Base-by-base conservation (phyloP, 2,888 invertebrate genomes). In the Deroplatys truncata region DNA sequence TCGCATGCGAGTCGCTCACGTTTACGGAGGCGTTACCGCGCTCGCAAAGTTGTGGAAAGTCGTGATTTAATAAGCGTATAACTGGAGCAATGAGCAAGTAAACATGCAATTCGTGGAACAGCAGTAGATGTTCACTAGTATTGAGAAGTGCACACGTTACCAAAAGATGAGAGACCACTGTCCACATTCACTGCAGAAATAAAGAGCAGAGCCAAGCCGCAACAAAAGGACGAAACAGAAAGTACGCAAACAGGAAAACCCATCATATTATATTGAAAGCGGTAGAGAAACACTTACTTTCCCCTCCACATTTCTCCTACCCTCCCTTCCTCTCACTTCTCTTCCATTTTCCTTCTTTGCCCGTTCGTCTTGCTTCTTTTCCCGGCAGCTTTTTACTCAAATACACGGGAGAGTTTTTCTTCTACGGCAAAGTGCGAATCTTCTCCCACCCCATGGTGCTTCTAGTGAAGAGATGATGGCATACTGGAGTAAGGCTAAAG, bases 401-500 rank as follows among this genome's bases (percentile, higher is more conserved):
- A 87, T 83, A 87, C 87, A 87, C 87, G 43, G 83, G 87, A 87
- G 87, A 87, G 87, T 35, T 87, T 72, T 87, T 87, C 87, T 82
- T 82, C 82, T 13, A 29, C 20, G 83, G 87, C 87, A 83, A 87
- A 87, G 87, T 87, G 87, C 72, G 87, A 87, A 82, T 87, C 87
- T 49, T 85, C 49, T 20, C 29, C 8, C 25, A n/a, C 29, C 15
- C 9, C 43, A 10, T 25, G 90, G 88, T 87, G 89, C 84, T 84
- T 86, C 82, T 89, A 84, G 90, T 91, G 91, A 89, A 91, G 84
- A 88, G 89, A 88, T 86, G 85, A 89, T 72, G 89, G 82, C 89
- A 88, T 84, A 88, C 86, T 89, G 82, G 85, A 90, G 90, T 90
- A 90, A 91, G 91, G 91, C 91, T 91, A 90, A 91, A 85, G 90